phyloP scores from a whole-genome alignment of 2,888 invertebrate genomes.

The Byasa hedistus region DNA sequence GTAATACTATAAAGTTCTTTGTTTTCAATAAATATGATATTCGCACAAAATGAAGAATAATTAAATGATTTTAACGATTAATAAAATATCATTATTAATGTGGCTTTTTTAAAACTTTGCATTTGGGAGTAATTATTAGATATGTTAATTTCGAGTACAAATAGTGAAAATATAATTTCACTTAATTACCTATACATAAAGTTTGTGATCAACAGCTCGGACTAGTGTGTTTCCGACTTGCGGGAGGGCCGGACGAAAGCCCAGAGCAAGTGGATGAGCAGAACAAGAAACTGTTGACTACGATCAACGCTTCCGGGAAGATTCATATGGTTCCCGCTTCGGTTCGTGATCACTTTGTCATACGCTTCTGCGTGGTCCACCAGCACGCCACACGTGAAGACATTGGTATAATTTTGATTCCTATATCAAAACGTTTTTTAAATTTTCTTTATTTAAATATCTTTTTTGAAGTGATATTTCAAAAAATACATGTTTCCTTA shows the following conservation, averaged over 20 bases:
- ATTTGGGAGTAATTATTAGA: no score
- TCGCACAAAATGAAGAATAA: no score
- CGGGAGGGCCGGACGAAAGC: slow-evolving; percentile 78
- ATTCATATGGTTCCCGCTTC: slow-evolving; percentile 98
- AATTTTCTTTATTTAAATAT: background rate
- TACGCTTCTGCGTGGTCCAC: slow-evolving; percentile 95
- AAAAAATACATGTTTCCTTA: background rate
- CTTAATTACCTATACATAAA: no score
- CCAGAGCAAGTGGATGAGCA: slow-evolving; percentile 79
- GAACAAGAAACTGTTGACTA: slow-evolving; percentile 94
- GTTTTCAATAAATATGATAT: background rate
- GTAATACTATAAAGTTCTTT: no score
- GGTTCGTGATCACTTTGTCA: slow-evolving; percentile 93
- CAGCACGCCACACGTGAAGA: slow-evolving; percentile 92
- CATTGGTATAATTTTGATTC: slow-evolving; percentile 77
- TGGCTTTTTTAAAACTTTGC: no score
- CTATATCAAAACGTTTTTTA: background rate
- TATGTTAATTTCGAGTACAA: no score
- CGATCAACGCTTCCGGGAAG: slow-evolving; percentile 96
- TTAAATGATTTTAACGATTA: no score
- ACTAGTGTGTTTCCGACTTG: slow-evolving; percentile 93
- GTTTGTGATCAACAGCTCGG: slow-evolving; percentile 84
- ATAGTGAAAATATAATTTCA: no score
- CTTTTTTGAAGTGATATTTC: background rate
- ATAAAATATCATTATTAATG: no score